Conservation (phyloP, 2,797 vertebrate genomes). For the Ispidina lecontei region DNA sequence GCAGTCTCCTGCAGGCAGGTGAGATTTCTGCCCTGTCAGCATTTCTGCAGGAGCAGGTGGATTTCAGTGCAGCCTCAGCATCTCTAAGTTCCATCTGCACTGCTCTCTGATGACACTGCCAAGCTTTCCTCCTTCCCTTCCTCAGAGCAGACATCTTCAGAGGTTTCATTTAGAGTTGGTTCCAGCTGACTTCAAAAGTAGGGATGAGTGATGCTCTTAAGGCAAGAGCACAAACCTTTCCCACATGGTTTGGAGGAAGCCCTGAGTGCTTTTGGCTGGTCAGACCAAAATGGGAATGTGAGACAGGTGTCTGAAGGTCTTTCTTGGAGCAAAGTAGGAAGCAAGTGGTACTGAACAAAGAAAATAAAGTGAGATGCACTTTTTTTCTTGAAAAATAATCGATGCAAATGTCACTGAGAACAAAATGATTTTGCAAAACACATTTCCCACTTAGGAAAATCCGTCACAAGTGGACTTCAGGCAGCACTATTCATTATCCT, state of each 20-base stretch:
- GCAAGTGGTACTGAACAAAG: background rate
- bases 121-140: background rate
- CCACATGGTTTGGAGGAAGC: background rate
- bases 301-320: background rate
- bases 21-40: background rate
- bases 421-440: background rate
- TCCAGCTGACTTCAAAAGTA: background rate
- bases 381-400: background rate
- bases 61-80: background rate
- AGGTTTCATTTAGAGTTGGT: background rate
- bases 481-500: background rate
- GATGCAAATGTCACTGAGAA: background rate
- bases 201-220: background rate
- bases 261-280: background rate
- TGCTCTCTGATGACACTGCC: background rate
- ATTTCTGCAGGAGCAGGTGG: background rate
- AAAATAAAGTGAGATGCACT: background rate
- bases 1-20: background rate
- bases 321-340: background rate
- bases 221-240: background rate
- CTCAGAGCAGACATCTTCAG: background rate
- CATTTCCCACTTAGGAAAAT: background rate
- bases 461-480: background rate
- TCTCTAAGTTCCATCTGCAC: background rate
- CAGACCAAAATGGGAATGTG: background rate